Percentiles rank a stretch among this genome's conserved stretches.
These are phyloP conservation scores for Drosophila percnosoma DNA, from an alignment of 2,888 invertebrate genomes.

Conservation along the genomic window DNA sequence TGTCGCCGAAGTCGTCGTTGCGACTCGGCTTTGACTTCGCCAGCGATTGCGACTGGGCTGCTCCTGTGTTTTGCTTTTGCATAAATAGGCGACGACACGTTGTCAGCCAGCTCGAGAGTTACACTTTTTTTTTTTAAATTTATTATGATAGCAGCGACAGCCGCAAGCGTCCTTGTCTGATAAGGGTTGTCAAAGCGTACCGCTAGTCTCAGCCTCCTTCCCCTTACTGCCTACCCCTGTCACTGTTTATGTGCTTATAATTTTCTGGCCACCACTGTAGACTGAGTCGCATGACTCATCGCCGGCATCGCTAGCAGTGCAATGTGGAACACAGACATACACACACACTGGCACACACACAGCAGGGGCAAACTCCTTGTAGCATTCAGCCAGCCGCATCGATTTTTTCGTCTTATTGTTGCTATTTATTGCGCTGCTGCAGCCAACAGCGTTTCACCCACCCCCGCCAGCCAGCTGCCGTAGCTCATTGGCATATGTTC, in stretches of 20 bases:
- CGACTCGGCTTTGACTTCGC: conserved; percentile 29
- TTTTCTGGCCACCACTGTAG: conserved; percentile 66
- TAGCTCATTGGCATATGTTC: conserved; percentile 74
- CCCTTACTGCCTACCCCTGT: conserved; percentile 21
- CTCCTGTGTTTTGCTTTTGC: conserved; percentile 59
- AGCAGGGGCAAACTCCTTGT: conserved; percentile 56
- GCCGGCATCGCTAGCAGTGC: conserved; percentile 67
- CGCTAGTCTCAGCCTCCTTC: neutral
- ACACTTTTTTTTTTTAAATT: conserved; percentile 32
- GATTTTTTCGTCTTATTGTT: conserved; percentile 77
- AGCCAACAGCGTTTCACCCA: conserved; percentile 58
- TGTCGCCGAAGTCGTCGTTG: conserved; percentile 32
- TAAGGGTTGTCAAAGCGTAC: conserved; percentile 63
- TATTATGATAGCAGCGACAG: conserved; percentile 58
- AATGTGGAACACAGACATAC: conserved; percentile 70
- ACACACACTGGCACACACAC: conserved; percentile 30
- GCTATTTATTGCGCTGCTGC: conserved; percentile 71
- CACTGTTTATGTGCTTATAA: conserved; percentile 30
- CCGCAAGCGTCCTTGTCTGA: conserved; percentile 80
- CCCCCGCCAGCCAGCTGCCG: conserved; percentile 53
- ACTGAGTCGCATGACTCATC: conserved; percentile 74
- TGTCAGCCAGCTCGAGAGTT: conserved; percentile 33
- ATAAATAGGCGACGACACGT: conserved; percentile 34
- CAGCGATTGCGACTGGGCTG: conserved; percentile 25
- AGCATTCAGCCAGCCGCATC: conserved; percentile 74